Percentiles rank a stretch among this genome's conserved stretches.
Conservation (phyloP, 2,113 vertebrate species). For the Ameiurus melas region DNA sequence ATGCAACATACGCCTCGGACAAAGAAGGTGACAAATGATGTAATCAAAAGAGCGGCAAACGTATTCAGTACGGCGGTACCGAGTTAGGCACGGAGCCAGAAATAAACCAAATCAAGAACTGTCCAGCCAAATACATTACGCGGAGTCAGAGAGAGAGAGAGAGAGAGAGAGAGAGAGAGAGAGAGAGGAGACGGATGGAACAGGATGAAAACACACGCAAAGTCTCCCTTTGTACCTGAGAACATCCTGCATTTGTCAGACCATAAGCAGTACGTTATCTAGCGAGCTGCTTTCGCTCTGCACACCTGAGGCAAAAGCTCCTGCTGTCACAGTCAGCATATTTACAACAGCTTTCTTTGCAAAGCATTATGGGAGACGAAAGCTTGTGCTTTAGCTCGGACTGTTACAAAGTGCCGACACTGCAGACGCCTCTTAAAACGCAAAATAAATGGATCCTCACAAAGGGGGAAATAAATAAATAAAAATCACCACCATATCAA, state of each 20-base stretch:
- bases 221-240: background rate
- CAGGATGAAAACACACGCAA: background rate
- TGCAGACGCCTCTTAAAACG: background rate
- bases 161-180: too few species aligned
- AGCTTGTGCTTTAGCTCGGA: too few species aligned
- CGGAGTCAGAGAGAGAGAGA: background rate
- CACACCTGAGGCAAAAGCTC: constrained; percentile 15
- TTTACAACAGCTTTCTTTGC: background rate
- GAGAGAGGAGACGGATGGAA: background rate
- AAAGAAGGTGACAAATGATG: background rate
- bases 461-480: background rate
- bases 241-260: background rate
- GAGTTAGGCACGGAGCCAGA: background rate
- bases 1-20: background rate
- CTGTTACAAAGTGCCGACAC: background rate
- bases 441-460: background rate
- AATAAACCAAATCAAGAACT: background rate
- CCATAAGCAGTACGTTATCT: background rate
- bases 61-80: background rate
- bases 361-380: background rate
- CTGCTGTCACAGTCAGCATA: background rate
- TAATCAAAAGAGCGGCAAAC: background rate
- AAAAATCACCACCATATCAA: too few species aligned
- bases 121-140: background rate
- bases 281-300: background rate